phyloP scores from a whole-genome alignment of 1,140 invertebrate genomes.

The Tribolium madens region DNA sequence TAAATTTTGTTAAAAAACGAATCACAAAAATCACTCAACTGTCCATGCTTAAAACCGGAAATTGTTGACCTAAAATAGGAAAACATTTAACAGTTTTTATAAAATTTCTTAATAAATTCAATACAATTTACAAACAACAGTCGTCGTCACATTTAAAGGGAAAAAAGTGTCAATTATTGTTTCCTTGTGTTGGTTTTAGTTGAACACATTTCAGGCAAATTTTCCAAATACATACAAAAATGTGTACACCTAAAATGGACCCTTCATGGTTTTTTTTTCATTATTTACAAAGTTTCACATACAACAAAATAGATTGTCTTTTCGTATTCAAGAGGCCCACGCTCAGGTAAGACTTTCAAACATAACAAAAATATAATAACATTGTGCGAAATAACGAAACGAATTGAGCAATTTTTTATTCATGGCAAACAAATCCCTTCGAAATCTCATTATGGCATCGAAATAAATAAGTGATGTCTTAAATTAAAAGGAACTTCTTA shows the following conservation, averaged over 20 bases:
- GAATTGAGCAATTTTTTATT: slow-evolving; percentile 40
- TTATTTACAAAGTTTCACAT: slow-evolving; percentile 48
- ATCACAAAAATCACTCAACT: slow-evolving; percentile 37
- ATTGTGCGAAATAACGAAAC: slow-evolving; percentile 39
- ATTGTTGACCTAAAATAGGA: slow-evolving; percentile 44
- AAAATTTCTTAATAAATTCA: slow-evolving; percentile 50
- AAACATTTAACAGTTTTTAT: slow-evolving; percentile 49
- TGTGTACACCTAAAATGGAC: slow-evolving; percentile 50
- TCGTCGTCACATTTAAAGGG: slow-evolving; percentile 34
- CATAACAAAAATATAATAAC: not conserved
- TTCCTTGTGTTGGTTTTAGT: slow-evolving; percentile 41
- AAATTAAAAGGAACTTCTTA: slow-evolving; percentile 54
- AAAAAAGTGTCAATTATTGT: slow-evolving; percentile 30
- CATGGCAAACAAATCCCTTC: not conserved
- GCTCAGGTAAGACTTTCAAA: slow-evolving; percentile 10
- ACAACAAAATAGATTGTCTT: slow-evolving; percentile 59
- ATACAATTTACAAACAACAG: slow-evolving; percentile 51
- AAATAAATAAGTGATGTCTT: slow-evolving; percentile 37
- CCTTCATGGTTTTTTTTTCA: slow-evolving; percentile 30
- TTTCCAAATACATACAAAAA: slow-evolving; percentile 39
- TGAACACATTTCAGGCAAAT: slow-evolving; percentile 47
- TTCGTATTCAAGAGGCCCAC: slow-evolving; percentile 36
- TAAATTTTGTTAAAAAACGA: slow-evolving; percentile 6
- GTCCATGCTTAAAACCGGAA: slow-evolving; percentile 20
- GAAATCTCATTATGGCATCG: slow-evolving; percentile 20